phyloP scores from a whole-genome alignment of 2,113 vertebrate species.

The Gambusia affinis region DNA sequence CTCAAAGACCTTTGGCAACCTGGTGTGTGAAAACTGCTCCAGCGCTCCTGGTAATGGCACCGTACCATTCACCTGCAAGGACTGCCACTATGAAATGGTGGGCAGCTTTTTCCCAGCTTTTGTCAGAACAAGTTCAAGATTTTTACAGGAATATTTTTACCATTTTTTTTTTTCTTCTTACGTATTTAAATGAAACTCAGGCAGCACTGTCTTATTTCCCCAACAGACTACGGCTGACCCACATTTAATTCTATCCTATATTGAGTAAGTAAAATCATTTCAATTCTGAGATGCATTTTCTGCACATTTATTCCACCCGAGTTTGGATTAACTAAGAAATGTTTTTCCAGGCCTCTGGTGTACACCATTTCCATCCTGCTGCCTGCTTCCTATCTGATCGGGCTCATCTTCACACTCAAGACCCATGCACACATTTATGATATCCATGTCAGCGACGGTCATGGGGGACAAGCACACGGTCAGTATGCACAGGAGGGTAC shows the following conservation, averaged over 20 bases:
- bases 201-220: not conserved
- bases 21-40: constrained; percentile 86
- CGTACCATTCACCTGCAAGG: constrained; percentile 82
- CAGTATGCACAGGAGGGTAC: constrained; percentile 59
- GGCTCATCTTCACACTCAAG: constrained; percentile 89
- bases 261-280: constrained; percentile 83
- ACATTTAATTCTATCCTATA: constrained; percentile 83
- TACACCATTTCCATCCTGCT: constrained; percentile 83
- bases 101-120: constrained; percentile 21
- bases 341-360: constrained; percentile 79
- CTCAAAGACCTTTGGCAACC: constrained; percentile 87
- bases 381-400: constrained; percentile 82
- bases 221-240: constrained; percentile 75
- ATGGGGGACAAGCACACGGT: constrained; percentile 81
- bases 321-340: not conserved
- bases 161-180: not conserved
- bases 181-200: not conserved
- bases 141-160: not conserved
- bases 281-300: not conserved
- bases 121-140: not conserved
- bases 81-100: constrained; percentile 88
- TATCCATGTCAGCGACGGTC: constrained; percentile 83
- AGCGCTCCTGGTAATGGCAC: constrained; percentile 76
- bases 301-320: not conserved
- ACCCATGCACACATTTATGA: constrained; percentile 88